Evolutionary conservation across 2,888 invertebrate species (phyloP).

Genomic region (Cremastinae sp.): DNA sequence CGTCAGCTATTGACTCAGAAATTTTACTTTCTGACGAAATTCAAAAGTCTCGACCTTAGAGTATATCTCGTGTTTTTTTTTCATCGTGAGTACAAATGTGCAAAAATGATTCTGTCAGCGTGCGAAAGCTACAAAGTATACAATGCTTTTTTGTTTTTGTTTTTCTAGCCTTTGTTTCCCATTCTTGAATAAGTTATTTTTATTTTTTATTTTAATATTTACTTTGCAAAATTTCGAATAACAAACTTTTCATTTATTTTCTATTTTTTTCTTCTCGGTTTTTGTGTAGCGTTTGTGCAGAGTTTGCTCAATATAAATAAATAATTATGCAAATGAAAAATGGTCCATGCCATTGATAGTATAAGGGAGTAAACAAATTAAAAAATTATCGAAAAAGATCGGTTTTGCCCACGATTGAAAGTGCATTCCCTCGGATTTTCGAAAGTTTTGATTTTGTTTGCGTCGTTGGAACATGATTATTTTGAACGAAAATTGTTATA

Average conservation of each 20-base stretch:
- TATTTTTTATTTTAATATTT: background rate
- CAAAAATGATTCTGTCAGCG: constrained; percentile 71
- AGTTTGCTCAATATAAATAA: constrained; percentile 3
- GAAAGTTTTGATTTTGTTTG: no score
- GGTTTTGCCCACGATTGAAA: constrained; percentile 43
- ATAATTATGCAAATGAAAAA: constrained; percentile 18
- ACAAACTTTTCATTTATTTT: constrained; percentile 33
- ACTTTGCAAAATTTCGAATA: constrained; percentile 28
- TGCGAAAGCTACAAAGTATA: constrained; percentile 61
- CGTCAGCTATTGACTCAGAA: constrained; percentile 19
- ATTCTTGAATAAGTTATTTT: constrained; percentile 12
- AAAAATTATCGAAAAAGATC: no score
- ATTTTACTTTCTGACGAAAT: background rate
- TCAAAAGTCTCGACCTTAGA: constrained; percentile 30
- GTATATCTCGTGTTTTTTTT: constrained; percentile 20
- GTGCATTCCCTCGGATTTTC: constrained; percentile 31
- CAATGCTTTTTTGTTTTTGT: no score
- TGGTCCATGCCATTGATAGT: no score
- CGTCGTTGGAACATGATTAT: no score
- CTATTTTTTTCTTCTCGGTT: constrained; percentile 4
- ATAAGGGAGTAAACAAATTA: no score
- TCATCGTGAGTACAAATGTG: constrained; percentile 69
- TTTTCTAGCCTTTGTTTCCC: constrained; percentile 17
- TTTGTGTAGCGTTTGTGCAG: constrained; percentile 42
- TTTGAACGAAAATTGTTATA: no score